phyloP scores from a whole-genome alignment of 2,888 invertebrate genomes.

The Drosophila suboccidentalis region DNA sequence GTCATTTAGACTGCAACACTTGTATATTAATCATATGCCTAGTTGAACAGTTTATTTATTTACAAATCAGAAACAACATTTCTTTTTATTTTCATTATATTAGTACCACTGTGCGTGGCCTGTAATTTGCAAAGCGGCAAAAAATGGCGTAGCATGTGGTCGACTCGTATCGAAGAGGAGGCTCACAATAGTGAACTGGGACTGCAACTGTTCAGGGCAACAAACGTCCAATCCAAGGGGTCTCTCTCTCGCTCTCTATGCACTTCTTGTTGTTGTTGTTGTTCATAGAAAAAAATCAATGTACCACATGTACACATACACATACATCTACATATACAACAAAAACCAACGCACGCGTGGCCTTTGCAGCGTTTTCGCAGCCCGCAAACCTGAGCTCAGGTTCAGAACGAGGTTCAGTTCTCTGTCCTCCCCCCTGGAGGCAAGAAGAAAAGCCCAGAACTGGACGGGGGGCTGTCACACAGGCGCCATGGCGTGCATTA shows the following conservation, averaged over 20 bases:
- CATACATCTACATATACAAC: constrained; percentile 29
- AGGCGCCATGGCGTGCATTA: constrained; percentile 73
- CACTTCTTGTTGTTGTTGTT: constrained; percentile 2
- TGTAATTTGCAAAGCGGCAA: constrained; percentile 65
- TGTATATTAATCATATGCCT: too few relatives aligned
- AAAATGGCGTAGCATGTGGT: constrained; percentile 69
- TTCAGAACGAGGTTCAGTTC: not conserved
- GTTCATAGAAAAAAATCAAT: constrained; percentile 67
- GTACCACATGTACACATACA: constrained; percentile 46
- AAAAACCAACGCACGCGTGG: constrained; percentile 45
- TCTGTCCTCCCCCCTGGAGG: not conserved
- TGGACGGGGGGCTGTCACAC: constrained; percentile 12
- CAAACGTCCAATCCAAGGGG: constrained; percentile 13
- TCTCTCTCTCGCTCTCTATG: constrained; percentile 2
- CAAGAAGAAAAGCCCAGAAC: not conserved
- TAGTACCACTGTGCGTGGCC: constrained; percentile 31
- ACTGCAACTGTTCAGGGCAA: constrained; percentile 10
- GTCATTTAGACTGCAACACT: not conserved
- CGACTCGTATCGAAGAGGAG: constrained; percentile 19
- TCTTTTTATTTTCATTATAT: not conserved
- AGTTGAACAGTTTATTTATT: too few relatives aligned
- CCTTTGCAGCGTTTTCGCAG: constrained; percentile 40
- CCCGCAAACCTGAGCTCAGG: constrained; percentile 27
- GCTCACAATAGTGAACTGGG: constrained; percentile 26
- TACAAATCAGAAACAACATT: not conserved